Evolutionary conservation across 2,113 vertebrate species (phyloP).

Genomic region (Castor canadensis): DNA sequence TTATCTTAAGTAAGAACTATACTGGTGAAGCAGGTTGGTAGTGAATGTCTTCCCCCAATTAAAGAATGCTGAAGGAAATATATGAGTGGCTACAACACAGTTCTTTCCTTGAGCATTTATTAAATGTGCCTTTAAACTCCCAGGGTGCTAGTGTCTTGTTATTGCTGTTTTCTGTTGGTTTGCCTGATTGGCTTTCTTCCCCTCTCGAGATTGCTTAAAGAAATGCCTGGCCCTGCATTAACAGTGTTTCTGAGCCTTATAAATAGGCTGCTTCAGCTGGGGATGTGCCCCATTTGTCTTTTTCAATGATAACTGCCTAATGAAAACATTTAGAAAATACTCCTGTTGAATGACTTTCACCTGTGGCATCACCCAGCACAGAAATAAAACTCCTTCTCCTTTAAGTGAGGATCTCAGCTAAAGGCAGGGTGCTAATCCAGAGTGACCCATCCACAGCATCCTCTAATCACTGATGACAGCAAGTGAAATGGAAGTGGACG

Average conservation of each 20-base stretch:
- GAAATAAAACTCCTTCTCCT: conserved; percentile 76
- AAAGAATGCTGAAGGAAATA: not conserved
- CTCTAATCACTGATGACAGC: conserved; percentile 84
- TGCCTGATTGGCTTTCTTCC: not conserved
- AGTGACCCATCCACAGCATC: conserved; percentile 77
- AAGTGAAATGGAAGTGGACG: conserved; percentile 85
- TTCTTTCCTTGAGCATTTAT: not conserved
- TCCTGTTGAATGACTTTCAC: conserved; percentile 64
- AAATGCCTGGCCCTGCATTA: conserved; percentile 36
- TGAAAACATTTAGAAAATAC: conserved; percentile 63
- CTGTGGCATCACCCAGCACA: conserved; percentile 63
- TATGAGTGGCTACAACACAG: rapidly evolving
- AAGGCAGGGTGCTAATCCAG: conserved; percentile 81
- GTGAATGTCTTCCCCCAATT: not conserved
- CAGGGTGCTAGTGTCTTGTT: not conserved
- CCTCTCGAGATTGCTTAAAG: conserved; percentile 47
- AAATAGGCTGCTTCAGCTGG: conserved; percentile 48
- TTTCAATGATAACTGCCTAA: conserved; percentile 33
- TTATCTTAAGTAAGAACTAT: not conserved
- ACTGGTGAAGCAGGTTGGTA: not conserved
- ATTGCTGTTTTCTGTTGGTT: not conserved
- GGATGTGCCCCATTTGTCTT: conserved; percentile 32
- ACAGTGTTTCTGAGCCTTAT: conserved; percentile 48
- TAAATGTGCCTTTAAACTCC: not conserved
- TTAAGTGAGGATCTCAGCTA: conserved; percentile 77